phyloP scores from a whole-genome alignment of 1,140 invertebrate species.

The Dinoponera quadriceps region DNA sequence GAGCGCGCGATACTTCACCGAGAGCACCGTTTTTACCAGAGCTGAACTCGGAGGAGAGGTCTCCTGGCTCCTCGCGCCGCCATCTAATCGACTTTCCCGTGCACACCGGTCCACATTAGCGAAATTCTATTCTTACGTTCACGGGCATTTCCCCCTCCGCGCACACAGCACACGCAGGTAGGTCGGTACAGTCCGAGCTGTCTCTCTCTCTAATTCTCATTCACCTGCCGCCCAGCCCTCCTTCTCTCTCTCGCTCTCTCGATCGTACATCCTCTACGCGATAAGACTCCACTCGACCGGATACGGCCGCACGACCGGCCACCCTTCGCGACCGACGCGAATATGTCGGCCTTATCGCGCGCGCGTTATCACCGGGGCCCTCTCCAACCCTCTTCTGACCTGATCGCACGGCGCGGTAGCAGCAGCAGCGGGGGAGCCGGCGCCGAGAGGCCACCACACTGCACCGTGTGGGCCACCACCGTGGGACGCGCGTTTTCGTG shows the following conservation, averaged over 20 bases:
- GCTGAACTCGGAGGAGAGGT: not conserved
- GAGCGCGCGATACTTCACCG: not conserved
- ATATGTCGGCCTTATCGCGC: conserved; percentile 23
- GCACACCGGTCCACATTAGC: conserved; percentile 44
- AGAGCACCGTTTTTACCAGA: not conserved
- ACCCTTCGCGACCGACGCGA: not conserved
- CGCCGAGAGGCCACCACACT: conserved; percentile 66
- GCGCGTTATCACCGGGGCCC: conserved; percentile 10
- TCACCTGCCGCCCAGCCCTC: conserved; percentile 14
- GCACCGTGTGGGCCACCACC: conserved; percentile 63
- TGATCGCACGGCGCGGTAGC: conserved; percentile 67
- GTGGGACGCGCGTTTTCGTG: conserved; percentile 79
- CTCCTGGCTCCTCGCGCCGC: conserved; percentile 12
- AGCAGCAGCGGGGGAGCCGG: conserved; percentile 66
- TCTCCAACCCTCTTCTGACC: conserved; percentile 45
- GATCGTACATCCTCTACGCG: conserved; percentile 24
- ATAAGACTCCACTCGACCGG: conserved; percentile 18
- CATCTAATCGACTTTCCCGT: conserved; percentile 23
- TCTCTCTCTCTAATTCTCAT: conserved; percentile 37
- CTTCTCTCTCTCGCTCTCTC: not conserved
- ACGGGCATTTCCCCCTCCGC: conserved; percentile 35
- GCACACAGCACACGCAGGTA: conserved; percentile 32
- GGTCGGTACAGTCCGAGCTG: not conserved
- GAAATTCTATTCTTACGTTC: conserved; percentile 35
- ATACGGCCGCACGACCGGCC: not conserved